phyloP scores from a whole-genome alignment of 2,113 vertebrate species.

The Ceyx melanurus region DNA sequence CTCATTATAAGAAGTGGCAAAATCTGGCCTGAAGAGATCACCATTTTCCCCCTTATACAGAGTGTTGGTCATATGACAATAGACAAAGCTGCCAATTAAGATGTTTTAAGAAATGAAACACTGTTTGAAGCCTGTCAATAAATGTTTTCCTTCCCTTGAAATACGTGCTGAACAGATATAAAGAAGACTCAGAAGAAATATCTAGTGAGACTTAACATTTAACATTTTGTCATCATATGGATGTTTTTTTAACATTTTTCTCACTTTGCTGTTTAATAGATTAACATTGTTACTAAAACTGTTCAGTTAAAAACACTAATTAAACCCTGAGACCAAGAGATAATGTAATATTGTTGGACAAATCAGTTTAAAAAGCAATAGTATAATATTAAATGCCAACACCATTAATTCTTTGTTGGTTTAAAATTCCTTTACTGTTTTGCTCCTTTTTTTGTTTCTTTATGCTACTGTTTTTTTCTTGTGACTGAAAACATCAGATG shows the following conservation, averaged over 20 bases:
- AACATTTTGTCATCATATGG: neutral
- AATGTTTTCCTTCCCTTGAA: conserved; percentile 12
- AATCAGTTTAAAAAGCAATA: neutral
- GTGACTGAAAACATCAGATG: conserved; percentile 44
- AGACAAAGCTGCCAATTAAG: conserved; percentile 46
- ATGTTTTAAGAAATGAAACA: conserved; percentile 22
- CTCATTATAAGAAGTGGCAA: conserved; percentile 4
- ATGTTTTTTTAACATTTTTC: neutral
- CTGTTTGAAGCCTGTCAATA: conserved; percentile 18
- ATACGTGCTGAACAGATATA: neutral
- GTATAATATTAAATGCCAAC: neutral
- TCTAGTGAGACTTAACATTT: neutral
- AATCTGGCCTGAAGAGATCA: conserved; percentile 9
- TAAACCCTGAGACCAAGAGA: neutral
- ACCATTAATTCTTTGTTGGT: neutral
- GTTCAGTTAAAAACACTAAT: neutral
- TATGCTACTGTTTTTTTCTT: conserved; percentile 20
- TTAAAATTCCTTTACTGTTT: conserved; percentile 38
- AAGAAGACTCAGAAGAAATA: neutral
- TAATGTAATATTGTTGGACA: neutral
- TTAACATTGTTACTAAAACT: neutral
- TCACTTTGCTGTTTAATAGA: neutral
- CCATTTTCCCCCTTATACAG: neutral
- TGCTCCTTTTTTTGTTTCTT: conserved; percentile 41
- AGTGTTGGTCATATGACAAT: neutral